These are phyloP conservation scores for Pangasius mekongensis DNA, from an alignment of 2,797 vertebrate genomes.

Conservation along the genomic window DNA sequence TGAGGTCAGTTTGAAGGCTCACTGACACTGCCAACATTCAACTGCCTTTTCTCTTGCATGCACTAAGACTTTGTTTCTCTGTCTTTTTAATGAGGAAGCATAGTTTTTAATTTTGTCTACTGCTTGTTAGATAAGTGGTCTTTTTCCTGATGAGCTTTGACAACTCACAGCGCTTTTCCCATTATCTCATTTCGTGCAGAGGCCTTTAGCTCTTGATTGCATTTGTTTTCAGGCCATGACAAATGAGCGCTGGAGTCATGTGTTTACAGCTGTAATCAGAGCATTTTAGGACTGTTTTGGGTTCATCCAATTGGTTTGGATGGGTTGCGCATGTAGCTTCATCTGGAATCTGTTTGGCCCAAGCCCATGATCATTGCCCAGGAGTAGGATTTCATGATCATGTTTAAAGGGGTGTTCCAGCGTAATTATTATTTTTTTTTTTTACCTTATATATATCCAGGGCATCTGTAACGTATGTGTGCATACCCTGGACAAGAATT, in stretches of 20 bases:
- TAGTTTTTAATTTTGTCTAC: conserved; percentile 9
- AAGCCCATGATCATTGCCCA: conserved; percentile 1
- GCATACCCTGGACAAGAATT: neutral
- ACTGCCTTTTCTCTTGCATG: neutral
- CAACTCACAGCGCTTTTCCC: conserved; percentile 18
- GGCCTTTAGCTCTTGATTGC: conserved; percentile 33
- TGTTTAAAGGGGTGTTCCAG: neutral
- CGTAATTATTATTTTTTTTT: neutral
- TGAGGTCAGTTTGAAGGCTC: neutral
- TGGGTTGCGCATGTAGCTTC: conserved; percentile 1
- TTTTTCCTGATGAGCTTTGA: conserved; percentile 29
- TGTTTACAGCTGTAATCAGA: conserved; percentile 43
- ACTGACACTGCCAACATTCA: neutral
- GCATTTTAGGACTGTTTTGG: conserved; percentile 14
- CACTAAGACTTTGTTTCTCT: neutral
- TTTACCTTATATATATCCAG: neutral
- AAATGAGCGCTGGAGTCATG: conserved; percentile 29
- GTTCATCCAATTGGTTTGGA: conserved; percentile 18
- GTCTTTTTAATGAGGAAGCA: neutral
- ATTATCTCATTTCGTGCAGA: neutral
- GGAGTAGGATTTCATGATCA: conserved; percentile 11
- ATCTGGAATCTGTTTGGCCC: conserved; percentile 28
- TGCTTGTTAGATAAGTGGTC: neutral
- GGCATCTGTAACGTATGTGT: neutral
- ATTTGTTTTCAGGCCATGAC: conserved; percentile 36